phyloP scores from a whole-genome alignment of 2,797 vertebrate genomes.

The Clarias laeviceps region DNA sequence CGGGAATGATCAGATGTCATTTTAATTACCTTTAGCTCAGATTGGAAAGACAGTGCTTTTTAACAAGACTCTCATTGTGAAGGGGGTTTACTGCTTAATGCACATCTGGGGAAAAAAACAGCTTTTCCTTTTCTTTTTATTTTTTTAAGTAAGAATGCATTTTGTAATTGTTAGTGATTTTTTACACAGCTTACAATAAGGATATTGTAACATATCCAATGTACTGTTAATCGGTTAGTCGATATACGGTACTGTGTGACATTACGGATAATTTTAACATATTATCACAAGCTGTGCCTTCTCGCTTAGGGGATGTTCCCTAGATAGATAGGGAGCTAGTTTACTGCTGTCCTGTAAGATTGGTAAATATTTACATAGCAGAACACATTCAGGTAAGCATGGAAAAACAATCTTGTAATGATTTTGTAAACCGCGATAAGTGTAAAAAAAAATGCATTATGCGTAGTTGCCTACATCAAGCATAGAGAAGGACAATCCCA shows the following conservation, averaged over 20 bases:
- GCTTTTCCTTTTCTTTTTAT: neutral
- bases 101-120: neutral
- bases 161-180: neutral
- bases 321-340: neutral
- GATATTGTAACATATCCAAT: neutral
- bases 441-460: neutral
- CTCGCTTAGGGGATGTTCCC: neutral
- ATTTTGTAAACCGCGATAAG: neutral
- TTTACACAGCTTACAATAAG: neutral
- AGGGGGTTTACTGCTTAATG: slow-evolving; percentile 14
- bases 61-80: slow-evolving; percentile 40
- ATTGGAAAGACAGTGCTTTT: slow-evolving; percentile 33
- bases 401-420: neutral
- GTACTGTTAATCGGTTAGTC: neutral
- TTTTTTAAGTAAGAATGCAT: neutral
- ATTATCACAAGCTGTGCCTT: neutral
- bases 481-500: neutral
- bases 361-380: neutral
- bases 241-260: too few species aligned
- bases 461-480: neutral
- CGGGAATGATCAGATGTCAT: slow-evolving; percentile 35
- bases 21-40: slow-evolving; percentile 43
- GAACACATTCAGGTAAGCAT: neutral
- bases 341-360: neutral
- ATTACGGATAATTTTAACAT: neutral